phyloP scores from a whole-genome alignment of 2,797 vertebrate species.

The Prunella strophiata region DNA sequence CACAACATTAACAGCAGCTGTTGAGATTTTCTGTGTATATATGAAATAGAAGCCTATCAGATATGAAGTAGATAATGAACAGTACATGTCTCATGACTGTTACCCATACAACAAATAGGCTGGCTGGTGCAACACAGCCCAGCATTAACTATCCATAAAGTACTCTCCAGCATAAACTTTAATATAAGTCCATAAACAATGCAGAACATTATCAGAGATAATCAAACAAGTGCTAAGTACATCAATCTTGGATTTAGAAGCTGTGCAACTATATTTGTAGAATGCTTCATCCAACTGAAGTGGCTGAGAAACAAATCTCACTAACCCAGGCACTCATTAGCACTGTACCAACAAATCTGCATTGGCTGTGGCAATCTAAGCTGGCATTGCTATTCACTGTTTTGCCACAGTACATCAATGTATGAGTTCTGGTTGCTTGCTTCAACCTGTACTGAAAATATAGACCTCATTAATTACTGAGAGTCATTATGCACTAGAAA shows the following conservation, averaged over 20 bases:
- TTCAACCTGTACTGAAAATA: background rate
- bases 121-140: background rate
- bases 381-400: background rate
- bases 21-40: background rate
- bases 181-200: background rate
- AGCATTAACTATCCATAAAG: background rate
- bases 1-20: background rate
- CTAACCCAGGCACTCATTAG: background rate
- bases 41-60: background rate
- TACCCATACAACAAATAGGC: background rate
- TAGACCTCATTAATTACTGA: background rate
- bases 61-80: background rate
- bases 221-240: background rate
- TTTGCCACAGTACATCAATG: background rate
- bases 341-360: background rate
- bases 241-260: background rate
- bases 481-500: background rate
- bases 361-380: background rate
- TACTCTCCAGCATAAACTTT: background rate
- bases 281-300: background rate
- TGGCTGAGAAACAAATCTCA: background rate
- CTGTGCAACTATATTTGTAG: background rate
- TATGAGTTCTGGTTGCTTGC: background rate
- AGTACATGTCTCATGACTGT: background rate
- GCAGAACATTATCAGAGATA: background rate